Conservation (phyloP, 2,888 invertebrate species). For the Stenotaenia linearis region DNA sequence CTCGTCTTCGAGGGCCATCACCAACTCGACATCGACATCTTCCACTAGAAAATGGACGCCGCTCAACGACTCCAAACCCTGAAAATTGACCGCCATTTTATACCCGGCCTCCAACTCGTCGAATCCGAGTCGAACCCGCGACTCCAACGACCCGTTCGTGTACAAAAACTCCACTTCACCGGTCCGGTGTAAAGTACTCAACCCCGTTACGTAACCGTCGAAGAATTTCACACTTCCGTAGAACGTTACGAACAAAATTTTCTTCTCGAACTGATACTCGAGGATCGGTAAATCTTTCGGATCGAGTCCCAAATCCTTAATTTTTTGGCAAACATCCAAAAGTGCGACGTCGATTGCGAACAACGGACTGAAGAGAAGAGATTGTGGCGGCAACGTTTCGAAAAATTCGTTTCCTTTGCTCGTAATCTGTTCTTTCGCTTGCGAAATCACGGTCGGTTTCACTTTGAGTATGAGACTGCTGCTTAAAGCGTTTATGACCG, state of each 20-base stretch:
- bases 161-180: conserved; percentile 39
- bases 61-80: conserved; percentile 35
- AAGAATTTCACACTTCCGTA: conserved; percentile 61
- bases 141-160: conserved; percentile 29
- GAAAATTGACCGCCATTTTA: conserved; percentile 37
- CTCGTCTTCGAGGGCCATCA: conserved; percentile 28
- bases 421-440: conserved; percentile 65
- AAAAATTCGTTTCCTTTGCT: conserved; percentile 68
- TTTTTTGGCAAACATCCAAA: conserved; percentile 64
- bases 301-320: conserved; percentile 62
- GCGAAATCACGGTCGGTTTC: conserved; percentile 70
- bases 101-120: conserved; percentile 39
- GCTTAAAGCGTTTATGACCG: conserved; percentile 71
- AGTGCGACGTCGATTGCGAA: conserved; percentile 78
- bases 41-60: conserved; percentile 34
- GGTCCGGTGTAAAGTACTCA: conserved; percentile 66
- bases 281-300: conserved; percentile 70
- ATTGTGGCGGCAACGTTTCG: conserved; percentile 58
- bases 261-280: conserved; percentile 44
- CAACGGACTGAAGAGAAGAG: conserved; percentile 73
- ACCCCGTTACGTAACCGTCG: conserved; percentile 71
- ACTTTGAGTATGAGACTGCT: conserved; percentile 77
- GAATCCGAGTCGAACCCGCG: conserved; percentile 39
- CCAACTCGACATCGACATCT: conserved; percentile 26
- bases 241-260: conserved; percentile 37